Base-by-base conservation (phyloP, 2,888 invertebrate species). In the Rapana venosa region DNA sequence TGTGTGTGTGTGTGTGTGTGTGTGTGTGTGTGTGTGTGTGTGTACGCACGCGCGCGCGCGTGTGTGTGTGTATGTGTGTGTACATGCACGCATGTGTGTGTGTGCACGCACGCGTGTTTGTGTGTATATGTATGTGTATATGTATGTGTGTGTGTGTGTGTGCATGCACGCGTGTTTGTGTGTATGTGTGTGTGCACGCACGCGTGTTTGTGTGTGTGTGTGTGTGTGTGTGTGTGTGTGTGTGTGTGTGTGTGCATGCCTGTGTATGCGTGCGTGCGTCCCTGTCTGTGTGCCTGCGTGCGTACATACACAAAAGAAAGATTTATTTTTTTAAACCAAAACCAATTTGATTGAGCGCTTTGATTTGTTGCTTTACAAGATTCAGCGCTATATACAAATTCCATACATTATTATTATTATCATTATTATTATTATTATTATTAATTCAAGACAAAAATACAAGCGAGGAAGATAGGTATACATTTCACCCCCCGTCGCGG, bases 1-100 rank as follows among this genome's bases (percentile, higher is more conserved):
- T 70, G 70, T n/a, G 70, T 70, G 70, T 74, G 74, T 74, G 74
- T 74, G 74, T 74, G 74, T 74, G 74, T 74, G 74, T 0, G 74
- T 17, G 74, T 1, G 26, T 17, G 74, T 1, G 30, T 0, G 30
- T 1, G 2, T 74, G 26, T 1, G 30, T 17, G 30, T 13, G 74
- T 74, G 74, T 1, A 1, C 26, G 70, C 6, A 26, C 26, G 70
- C 6, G 70, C 6, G 70, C 6, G 70, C 26, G 70, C 70, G 70
- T 20, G 70, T 0, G 70, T n/a, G 70, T 0, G 70, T 70, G 70
- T 5, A 26, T 70, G 70, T 70, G 70, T 70, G 70, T 70, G 70
- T 70, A 26, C 26, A 26, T 70, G 70, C 26, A 0, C 22, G 61
- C 17, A 17, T 61, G 61, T 61, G 61, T 61, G 61, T 61, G 61